Evolutionary conservation across 2,113 vertebrate genomes (phyloP).

Genomic region (Sinosuthora webbiana): DNA sequence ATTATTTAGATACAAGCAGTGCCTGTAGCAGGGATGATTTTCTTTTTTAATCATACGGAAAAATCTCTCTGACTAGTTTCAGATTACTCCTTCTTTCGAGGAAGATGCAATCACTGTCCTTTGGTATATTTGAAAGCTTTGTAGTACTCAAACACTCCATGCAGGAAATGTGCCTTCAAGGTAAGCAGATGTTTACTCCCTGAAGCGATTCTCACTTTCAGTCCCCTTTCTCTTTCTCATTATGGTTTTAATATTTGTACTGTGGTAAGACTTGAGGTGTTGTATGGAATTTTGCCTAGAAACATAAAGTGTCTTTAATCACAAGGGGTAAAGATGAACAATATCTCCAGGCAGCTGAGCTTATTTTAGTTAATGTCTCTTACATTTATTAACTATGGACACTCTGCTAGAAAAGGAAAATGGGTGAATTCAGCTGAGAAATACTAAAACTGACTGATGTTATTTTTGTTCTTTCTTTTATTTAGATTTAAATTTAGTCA

Average conservation of each 20-base stretch:
- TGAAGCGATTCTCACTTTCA: background rate
- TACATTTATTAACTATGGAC: background rate
- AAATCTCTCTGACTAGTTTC: background rate
- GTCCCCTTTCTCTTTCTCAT: background rate
- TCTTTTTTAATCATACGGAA: background rate
- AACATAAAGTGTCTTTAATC: background rate
- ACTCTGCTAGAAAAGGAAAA: background rate
- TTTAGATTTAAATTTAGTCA: background rate
- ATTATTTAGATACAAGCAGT: background rate
- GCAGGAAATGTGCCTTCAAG: constrained; percentile 29
- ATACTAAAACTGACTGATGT: background rate
- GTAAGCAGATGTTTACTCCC: background rate
- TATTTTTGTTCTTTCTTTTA: background rate
- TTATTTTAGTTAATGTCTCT: background rate
- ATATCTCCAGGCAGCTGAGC: background rate
- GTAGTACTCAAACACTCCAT: background rate
- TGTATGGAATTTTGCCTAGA: background rate
- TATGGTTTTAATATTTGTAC: background rate
- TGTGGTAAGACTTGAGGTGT: background rate
- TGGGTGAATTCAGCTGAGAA: background rate
- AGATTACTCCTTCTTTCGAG: background rate
- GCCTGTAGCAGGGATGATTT: background rate
- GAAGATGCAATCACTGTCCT: background rate
- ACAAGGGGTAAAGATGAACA: background rate
- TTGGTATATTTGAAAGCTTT: background rate